phyloP scores from a whole-genome alignment of 2,888 invertebrate species.

The Chloroclysta siterata region DNA sequence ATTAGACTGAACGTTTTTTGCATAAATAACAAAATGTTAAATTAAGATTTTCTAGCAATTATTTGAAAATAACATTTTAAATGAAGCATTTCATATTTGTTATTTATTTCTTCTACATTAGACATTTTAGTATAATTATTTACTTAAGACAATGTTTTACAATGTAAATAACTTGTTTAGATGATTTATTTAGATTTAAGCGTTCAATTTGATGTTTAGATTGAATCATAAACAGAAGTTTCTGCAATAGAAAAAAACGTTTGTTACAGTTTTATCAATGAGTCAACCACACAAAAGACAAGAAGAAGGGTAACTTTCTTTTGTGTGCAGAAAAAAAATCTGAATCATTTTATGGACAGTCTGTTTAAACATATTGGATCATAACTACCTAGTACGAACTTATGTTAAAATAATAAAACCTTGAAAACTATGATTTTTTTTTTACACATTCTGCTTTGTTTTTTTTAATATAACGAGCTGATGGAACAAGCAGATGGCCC shows the following conservation, averaged over 20 bases:
- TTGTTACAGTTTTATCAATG: constrained; percentile 61
- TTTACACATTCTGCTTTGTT: constrained; percentile 43
- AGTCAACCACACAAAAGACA: constrained; percentile 73
- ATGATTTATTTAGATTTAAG: constrained; percentile 82
- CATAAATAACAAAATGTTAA: constrained; percentile 66
- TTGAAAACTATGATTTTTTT: constrained; percentile 66
- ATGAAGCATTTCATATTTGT: constrained; percentile 83
- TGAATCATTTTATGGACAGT: constrained; percentile 67
- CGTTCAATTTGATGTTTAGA: constrained; percentile 81
- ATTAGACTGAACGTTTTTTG: constrained; percentile 79
- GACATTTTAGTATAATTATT: constrained; percentile 78
- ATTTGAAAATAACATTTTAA: constrained; percentile 75
- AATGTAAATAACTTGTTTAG: constrained; percentile 83
- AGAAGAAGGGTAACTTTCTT: constrained; percentile 60
- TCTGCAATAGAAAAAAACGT: constrained; percentile 58
- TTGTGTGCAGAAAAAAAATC: constrained; percentile 58
- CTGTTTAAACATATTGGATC: constrained; percentile 79
- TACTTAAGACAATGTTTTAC: constrained; percentile 73
- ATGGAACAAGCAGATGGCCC: too few relatives aligned
- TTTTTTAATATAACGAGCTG: too few relatives aligned
- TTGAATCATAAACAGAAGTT: constrained; percentile 69
- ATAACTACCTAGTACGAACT: constrained; percentile 72
- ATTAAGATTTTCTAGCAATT: constrained; percentile 72
- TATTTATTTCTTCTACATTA: constrained; percentile 82
- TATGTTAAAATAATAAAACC: constrained; percentile 81